Evolutionary conservation across 2,888 invertebrate species (phyloP), one percentile per base, ranked within the genome.

Genomic region (Xanthorhoe spadicearia): DNA sequence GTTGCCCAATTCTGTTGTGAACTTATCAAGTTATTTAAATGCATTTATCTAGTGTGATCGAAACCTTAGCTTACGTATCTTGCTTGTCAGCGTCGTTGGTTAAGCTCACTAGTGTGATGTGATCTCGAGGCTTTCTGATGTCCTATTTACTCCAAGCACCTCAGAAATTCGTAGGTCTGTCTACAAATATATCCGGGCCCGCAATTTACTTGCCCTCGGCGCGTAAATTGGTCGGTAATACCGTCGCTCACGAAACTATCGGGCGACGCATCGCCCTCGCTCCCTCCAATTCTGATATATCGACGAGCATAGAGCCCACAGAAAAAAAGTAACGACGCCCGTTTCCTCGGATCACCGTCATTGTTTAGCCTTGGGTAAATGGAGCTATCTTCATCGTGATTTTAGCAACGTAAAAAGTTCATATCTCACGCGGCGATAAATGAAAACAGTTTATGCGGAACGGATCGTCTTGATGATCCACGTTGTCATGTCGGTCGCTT

Each of bases 211-310:
- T 74, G 77, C 75, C 77, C 77, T 77, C 73, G 79, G 73, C 71
- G 78, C 80, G 83, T 77, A 82, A 82, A 83, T 82, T 80, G 84
- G 79, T 78, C 77, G 75, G 72, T 76, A 80, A 82, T 83, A 84
- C 80, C 83, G 80, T 69, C 73, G 68, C 69, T 78, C 74, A 74
- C 73, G 75, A 78, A 83, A 83, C 82, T 82, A 79, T 80, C 74
- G 75, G 70, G 65, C 68, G 72, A 73, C 66, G 71, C 78, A 78
- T 75, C 73, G 71, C 75, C 76, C 74, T 69, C 75, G 69, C 68
- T 70, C 76, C 76, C 72, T 74, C 73, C 82, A 78, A 80, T 82
- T 83, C 81, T 83, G 83, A 85, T 83, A 82, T 85, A 86, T 85
- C 82, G 85, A 85, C 80, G 80, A 83, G 80, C 79, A 80, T 78